Evolutionary conservation across 1,140 invertebrate species (phyloP), one percentile per base, ranked within the genome.

Genomic region (Venturia canescens): DNA sequence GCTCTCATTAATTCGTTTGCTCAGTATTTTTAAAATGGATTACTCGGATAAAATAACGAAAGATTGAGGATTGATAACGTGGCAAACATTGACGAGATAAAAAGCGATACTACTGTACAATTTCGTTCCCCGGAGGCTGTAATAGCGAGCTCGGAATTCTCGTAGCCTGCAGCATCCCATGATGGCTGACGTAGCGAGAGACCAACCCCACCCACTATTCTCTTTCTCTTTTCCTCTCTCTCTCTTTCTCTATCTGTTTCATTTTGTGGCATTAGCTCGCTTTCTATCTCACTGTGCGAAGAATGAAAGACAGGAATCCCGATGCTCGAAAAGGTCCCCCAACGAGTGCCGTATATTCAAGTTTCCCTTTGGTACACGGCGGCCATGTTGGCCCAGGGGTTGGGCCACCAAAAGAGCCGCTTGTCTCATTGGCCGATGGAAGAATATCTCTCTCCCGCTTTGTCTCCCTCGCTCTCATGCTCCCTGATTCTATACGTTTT

Each of bases 381-480:
- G 86, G 91, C 91, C 91, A 91, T 91, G 87, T 90, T 91, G 87
- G 80, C 79, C 81, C 84, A 88, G 89, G 90, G 91, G 90, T 87
- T 89, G 91, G 90, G 88, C 91, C 84, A 91, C 86, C 87, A 86
- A 91, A 89, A 89, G 87, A 88, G 87, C 86, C 84, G 85, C 80
- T 89, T 63, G 84, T 89, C 82, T 90, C 89, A 92, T 92, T 92
- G 91, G 91, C 84, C 88, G 87, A 16, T 31, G 71, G 38, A 80
- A 76, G 69, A 63, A 67, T 82, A 38, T 83, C 76, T 63, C 31
- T 82, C 75, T 72, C 57, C 27, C 23, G 67, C 23, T 63, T 50
- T 72, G 29, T 75, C 71, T 69, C 72, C 50, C 27, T 75, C 75
- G 48, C 76, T 57, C 23, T 72, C 53, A 71, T 71, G 50, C 34